Evolutionary conservation across 2,888 invertebrate species (phyloP), one percentile per base, ranked within the genome.

Genomic region (Machimus rusticus): DNA sequence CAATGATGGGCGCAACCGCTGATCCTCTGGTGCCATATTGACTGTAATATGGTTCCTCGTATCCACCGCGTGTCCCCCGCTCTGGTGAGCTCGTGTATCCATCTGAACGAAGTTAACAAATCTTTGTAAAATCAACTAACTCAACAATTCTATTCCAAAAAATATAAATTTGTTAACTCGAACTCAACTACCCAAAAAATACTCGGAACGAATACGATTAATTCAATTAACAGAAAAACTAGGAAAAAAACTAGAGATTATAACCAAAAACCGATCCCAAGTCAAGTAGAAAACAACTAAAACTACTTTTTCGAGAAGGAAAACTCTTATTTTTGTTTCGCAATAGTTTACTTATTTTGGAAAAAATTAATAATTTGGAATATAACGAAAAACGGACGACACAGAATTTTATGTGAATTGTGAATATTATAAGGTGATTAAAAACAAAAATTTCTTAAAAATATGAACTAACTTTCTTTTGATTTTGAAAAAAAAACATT

Each of bases 81-180:
- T 97, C 97, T 0, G 98, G 97, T 1, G 97, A 97, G 86, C 97
- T 97, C 95, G 97, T 96, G 92, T 97, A 97, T 8, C 97, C 97
- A 91, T 96, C 95, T 93, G 92, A 9, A 37, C 5, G 37, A 57
- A 76, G 37, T 34, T 8, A 43, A 43, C 46, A 46, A 74, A 46
- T 46, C n/a, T 34, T 66, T 66, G 39, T 23, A 37, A 23, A 19
- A 8, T 39, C 34, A n/a, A 66, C 23, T 23, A 39, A 14, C 43
- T 3, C 16, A 51, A 6, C 8, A 28, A 6, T 6, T 34, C 34
- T 6, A 79, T 23, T 39, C 37, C 28, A 34, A 46, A 79, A 79
- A 46, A 46, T 51, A 28, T 19, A 46, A 46, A 79, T 14, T 34
- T 46, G 3, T 19, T 55, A 31, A 28, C 28, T 74, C n/a, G 43